Conservation (phyloP, 2,797 vertebrate species). For the Anisognathus igniventris region DNA sequence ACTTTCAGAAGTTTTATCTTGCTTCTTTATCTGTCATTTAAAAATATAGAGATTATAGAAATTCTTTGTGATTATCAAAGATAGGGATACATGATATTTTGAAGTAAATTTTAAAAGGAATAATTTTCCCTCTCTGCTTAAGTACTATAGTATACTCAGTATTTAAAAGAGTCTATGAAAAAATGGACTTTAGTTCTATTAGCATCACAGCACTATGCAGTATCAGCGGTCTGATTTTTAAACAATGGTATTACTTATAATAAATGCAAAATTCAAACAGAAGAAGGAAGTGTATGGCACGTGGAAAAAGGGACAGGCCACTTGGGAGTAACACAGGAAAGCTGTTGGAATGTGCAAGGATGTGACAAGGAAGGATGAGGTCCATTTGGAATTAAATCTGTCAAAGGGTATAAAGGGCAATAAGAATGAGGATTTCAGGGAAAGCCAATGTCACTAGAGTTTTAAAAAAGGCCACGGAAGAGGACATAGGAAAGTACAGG, state of each 20-base stretch:
- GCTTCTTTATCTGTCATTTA: not conserved
- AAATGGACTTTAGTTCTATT: not conserved
- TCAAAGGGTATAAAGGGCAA: not conserved
- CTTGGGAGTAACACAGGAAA: not conserved
- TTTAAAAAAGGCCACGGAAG: not conserved
- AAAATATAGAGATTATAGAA: not conserved
- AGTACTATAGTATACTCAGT: not conserved
- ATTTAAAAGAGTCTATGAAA: not conserved
- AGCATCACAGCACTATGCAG: not conserved
- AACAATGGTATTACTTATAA: not conserved
- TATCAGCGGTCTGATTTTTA: not conserved
- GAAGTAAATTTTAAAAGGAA: not conserved
- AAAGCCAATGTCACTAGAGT: not conserved
- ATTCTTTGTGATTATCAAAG: not conserved
- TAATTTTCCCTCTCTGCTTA: not conserved
- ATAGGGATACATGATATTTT: not conserved
- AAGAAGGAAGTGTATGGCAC: not conserved
- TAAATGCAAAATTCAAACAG: not conserved
- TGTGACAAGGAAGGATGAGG: not conserved
- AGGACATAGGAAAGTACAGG: not conserved
- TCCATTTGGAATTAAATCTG: not conserved
- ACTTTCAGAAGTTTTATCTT: not conserved
- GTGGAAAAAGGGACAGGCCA: not conserved
- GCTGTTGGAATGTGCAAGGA: not conserved
- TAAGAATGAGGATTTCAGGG: not conserved